Conservation (phyloP, 1,140 invertebrate species). For the Lerema accius region DNA sequence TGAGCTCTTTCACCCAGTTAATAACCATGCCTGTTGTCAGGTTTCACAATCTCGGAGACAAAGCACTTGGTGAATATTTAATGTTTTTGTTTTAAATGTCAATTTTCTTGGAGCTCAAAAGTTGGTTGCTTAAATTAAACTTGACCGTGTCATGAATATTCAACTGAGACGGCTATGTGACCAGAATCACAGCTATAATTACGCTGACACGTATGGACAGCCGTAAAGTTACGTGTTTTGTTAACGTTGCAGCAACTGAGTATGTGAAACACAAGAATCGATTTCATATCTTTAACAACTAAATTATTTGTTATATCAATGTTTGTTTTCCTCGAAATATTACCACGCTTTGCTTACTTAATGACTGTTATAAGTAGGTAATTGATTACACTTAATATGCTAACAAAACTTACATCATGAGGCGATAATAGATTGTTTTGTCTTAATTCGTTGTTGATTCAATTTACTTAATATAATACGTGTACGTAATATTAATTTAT, state of each 20-base stretch:
- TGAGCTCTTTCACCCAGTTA: conserved; percentile 64
- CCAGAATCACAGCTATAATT: conserved; percentile 27
- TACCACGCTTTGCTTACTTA: too few species aligned
- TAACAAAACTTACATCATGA: too few species aligned
- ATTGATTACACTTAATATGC: too few species aligned
- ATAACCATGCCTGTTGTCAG: conserved; percentile 53
- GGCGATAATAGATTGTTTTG: too few species aligned
- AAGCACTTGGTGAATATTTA: conserved; percentile 68
- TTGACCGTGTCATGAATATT: conserved; percentile 61
- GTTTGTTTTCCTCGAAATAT: too few species aligned
- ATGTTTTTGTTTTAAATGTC: conserved; percentile 59
- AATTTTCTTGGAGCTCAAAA: conserved; percentile 52
- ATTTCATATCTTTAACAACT: too few species aligned
- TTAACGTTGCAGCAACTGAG: neutral
- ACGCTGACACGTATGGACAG: conserved; percentile 20
- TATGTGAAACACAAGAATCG: neutral
- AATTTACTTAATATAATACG: too few species aligned
- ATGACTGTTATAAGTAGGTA: too few species aligned
- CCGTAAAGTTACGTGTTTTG: neutral
- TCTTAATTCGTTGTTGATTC: too few species aligned
- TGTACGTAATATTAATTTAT: too few species aligned
- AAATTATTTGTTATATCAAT: too few species aligned
- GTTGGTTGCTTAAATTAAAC: conserved; percentile 63
- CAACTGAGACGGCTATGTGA: conserved; percentile 36
- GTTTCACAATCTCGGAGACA: conserved; percentile 62